Conservation (phyloP, 2,888 invertebrate genomes). For the Folsomia candida region DNA sequence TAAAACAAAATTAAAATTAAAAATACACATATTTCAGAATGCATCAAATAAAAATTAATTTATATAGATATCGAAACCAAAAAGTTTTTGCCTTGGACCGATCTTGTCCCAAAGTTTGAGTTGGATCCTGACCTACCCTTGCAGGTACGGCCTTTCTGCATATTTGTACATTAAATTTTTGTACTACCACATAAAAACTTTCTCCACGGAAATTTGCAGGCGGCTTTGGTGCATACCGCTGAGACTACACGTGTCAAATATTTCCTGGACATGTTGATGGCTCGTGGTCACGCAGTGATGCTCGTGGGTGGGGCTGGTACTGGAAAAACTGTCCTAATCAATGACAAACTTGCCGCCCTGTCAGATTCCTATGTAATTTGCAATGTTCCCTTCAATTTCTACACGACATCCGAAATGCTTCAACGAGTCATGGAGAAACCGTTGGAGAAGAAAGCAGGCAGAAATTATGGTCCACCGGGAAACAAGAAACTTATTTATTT, state of each 20-base stretch:
- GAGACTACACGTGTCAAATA: constrained; percentile 87
- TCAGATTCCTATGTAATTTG: constrained; percentile 83
- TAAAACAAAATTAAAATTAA: too few species aligned
- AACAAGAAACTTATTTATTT: constrained; percentile 91
- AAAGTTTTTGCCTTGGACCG: constrained; percentile 84
- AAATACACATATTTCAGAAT: too few species aligned
- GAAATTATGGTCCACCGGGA: constrained; percentile 93
- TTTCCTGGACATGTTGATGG: constrained; percentile 86
- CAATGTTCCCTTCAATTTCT: constrained; percentile 94
- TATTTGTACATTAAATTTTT: too few species aligned
- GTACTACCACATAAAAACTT: too few species aligned
- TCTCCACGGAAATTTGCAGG: constrained; percentile 59
- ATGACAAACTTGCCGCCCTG: constrained; percentile 74
- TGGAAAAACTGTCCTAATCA: constrained; percentile 90
- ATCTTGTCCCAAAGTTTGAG: constrained; percentile 84
- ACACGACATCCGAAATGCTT: constrained; percentile 91
- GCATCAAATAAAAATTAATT: too few species aligned
- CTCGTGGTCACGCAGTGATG: constrained; percentile 87
- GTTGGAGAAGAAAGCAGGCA: constrained; percentile 91
- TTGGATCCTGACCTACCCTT: constrained; percentile 86
- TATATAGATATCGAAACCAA: constrained; percentile 80
- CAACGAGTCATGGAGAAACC: constrained; percentile 91
- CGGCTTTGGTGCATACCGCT: constrained; percentile 85
- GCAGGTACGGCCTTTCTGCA: constrained; percentile 71
- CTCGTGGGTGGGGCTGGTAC: constrained; percentile 84